phyloP scores from a whole-genome alignment of 2,113 vertebrate species.

The Potamarius usumacintae region DNA sequence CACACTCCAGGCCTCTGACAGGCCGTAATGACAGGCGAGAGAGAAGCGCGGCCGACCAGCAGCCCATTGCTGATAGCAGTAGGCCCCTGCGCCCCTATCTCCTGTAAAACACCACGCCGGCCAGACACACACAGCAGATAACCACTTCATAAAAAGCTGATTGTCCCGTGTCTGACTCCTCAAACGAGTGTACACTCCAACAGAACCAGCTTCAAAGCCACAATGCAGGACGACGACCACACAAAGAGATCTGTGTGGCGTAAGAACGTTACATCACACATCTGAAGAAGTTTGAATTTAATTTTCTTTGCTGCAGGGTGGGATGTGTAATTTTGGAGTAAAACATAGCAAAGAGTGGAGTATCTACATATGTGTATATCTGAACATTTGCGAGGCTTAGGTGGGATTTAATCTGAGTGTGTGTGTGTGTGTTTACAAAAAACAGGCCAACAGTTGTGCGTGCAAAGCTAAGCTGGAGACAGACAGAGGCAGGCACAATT shows the following conservation, averaged over 20 bases:
- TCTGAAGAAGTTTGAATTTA: neutral
- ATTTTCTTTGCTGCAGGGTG: neutral
- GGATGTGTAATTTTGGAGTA: neutral
- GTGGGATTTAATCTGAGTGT: conserved; percentile 22
- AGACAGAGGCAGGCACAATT: neutral
- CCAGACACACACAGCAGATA: conserved; percentile 57
- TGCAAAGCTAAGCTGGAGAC: conserved; percentile 5
- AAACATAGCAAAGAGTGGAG: neutral
- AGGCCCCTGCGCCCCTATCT: conserved; percentile 73
- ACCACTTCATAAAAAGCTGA: conserved; percentile 62
- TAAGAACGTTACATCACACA: conserved; percentile 8
- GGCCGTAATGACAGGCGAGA: conserved; percentile 87
- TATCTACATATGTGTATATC: conserved; percentile 16
- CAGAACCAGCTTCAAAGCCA: conserved; percentile 54
- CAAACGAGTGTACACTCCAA: conserved; percentile 38
- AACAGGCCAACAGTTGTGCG: conserved; percentile 27
- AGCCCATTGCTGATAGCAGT: conserved; percentile 81
- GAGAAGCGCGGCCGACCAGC: conserved; percentile 76
- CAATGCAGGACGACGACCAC: neutral
- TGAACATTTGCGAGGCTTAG: conserved; percentile 30
- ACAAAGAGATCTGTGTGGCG: neutral
- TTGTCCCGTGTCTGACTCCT: conserved; percentile 52
- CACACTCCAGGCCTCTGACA: conserved; percentile 86
- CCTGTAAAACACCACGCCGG: conserved; percentile 79
- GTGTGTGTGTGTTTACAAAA: neutral